Conservation (phyloP, 1,140 invertebrate genomes). For the Neodiprion lecontei region DNA sequence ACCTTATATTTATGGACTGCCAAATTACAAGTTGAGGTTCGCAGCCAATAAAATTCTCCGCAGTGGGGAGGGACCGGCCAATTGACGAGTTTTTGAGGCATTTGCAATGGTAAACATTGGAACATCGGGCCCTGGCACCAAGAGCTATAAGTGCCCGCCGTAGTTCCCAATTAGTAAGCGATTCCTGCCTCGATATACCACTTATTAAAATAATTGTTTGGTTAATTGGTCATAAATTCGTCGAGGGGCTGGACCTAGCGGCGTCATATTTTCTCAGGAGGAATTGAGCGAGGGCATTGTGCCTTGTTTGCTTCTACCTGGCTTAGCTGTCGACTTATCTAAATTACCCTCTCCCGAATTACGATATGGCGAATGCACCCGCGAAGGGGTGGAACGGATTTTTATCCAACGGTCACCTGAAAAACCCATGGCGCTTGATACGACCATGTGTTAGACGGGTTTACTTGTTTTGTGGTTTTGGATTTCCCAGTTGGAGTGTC, state of each 20-base stretch:
- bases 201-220: constrained; percentile 18
- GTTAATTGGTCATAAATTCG: constrained; percentile 18
- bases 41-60: constrained; percentile 14
- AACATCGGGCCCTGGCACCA: not conserved
- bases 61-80: constrained; percentile 8
- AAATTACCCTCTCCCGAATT: constrained; percentile 5
- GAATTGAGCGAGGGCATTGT: constrained; percentile 1
- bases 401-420: too few species aligned
- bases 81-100: constrained; percentile 16
- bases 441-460: not conserved
- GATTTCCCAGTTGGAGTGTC: not conserved
- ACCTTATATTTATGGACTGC: constrained; percentile 16
- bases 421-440: not conserved
- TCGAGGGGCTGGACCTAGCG: not conserved
- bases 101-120: constrained; percentile 18
- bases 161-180: constrained; percentile 18
- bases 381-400: too few species aligned
- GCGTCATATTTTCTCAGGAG: not conserved
- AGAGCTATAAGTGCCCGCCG: constrained; percentile 9
- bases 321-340: not conserved
- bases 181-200: constrained; percentile 14
- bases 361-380: not conserved
- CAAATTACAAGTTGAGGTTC: constrained; percentile 17
- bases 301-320: not conserved
- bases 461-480: not conserved